Evolutionary conservation across 2,113 vertebrate species (phyloP).

Genomic region (Prunella fulvescens): DNA sequence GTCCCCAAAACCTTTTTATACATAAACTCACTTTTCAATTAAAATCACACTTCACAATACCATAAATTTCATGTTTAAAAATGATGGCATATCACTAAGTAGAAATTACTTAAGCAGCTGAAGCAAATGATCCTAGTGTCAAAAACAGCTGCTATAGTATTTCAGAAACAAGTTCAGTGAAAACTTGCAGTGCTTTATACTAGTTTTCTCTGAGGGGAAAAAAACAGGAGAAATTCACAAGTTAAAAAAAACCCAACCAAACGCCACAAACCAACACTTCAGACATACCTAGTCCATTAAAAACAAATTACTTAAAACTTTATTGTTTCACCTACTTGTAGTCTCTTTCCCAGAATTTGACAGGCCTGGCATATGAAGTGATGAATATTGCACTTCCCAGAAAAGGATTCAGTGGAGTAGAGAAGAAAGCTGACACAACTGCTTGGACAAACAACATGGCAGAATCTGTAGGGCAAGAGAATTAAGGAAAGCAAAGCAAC

Average conservation of each 20-base stretch:
- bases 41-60: neutral
- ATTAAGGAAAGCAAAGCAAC: slow-evolving; percentile 70
- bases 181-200: neutral
- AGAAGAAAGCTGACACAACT: slow-evolving; percentile 84
- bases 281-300: neutral
- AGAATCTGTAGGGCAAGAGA: slow-evolving; percentile 73
- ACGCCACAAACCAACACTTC: neutral
- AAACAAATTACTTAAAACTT: neutral
- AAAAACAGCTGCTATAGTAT: neutral
- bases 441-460: slow-evolving; percentile 90
- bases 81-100: neutral
- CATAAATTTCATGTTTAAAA: neutral
- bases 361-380: slow-evolving; percentile 88
- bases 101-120: neutral
- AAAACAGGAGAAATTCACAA: neutral
- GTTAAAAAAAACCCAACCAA: neutral
- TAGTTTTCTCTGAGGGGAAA: neutral
- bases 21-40: neutral
- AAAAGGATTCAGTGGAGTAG: slow-evolving; percentile 87
- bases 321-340: slow-evolving; percentile 80
- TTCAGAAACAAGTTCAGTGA: neutral
- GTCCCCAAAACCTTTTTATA: neutral
- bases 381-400: slow-evolving; percentile 91
- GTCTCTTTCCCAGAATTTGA: slow-evolving; percentile 92
- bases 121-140: neutral